Base-by-base conservation (phyloP, 1,140 invertebrate species). In the Geopemphigus sp. region DNA sequence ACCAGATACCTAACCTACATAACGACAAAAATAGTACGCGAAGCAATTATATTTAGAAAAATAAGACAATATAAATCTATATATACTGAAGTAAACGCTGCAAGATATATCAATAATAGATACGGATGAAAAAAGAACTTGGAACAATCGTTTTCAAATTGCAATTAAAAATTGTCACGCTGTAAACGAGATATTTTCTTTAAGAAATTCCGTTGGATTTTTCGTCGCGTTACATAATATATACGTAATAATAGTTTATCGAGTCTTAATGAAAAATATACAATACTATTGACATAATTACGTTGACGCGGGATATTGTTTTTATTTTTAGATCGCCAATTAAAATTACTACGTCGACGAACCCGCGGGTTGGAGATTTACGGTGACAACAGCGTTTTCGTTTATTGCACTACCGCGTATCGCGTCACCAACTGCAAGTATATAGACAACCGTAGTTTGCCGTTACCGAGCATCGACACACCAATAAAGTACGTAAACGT, bases 311-410 rank as follows among this genome's bases (percentile, higher is more conserved):
- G 14, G 1, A 19, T 64, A 22, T 47, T 6, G 45, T 68, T 47
- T 68, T 24, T 68, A 68, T 68, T 47, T 68, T 68, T 68, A 68
- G 64, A 24, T 66, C 47, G 26, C 64, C 64, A 68, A 68, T 68
- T 47, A 47, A 68, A 32, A 47, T 22, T 47, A 68, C n/a, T 19
- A 15, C 39, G n/a, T 22, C 14, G 39, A 39, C n/a, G 8, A 47
- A 54, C 15, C n/a, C n/a, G 39, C 39, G n/a, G 22, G 39, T 15
- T 68, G 14, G n/a, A 22, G n/a, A 68, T 22, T 8, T 47, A 68
- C 22, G 14, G 14, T 68, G 11, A n/a, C 47, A 39, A 39, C 32
- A 39, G 32, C 45, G 39, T 68, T 12, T 68, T 8, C 14, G 22
- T 47, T 68, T 32, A 47, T n/a, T 5, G 53, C 29, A 24, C 5